Conservation (phyloP, 1,140 invertebrate genomes). For the Steinernema feltiae region DNA sequence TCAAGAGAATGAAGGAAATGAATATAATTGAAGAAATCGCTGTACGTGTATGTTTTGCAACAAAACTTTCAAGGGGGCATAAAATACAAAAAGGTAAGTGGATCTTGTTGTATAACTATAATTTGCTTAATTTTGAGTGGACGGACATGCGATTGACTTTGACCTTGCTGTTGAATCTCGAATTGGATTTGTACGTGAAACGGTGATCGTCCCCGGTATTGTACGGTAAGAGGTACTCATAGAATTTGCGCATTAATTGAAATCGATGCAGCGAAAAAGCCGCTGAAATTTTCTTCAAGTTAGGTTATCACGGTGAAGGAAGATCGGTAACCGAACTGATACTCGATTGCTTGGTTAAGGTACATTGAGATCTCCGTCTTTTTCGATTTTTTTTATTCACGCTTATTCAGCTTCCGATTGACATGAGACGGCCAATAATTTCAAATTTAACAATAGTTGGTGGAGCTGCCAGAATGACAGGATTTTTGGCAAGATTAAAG, state of each 20-base stretch:
- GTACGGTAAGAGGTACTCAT: too few relatives aligned
- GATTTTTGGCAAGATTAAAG: slow-evolving; percentile 22
- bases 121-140: not conserved
- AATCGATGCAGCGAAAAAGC: slow-evolving; percentile 26
- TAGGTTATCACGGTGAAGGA: not conserved
- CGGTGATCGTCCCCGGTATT: slow-evolving; percentile 31
- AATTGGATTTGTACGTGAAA: slow-evolving; percentile 35
- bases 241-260: too few relatives aligned
- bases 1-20: slow-evolving; percentile 1
- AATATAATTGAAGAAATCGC: slow-evolving; percentile 33
- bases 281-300: slow-evolving; percentile 37
- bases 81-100: slow-evolving; percentile 21
- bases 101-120: slow-evolving; percentile 16
- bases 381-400: slow-evolving; percentile 2
- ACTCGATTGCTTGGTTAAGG: slow-evolving; percentile 31
- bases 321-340: slow-evolving; percentile 37
- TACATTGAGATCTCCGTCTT: slow-evolving; percentile 11
- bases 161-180: slow-evolving; percentile 23
- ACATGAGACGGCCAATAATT: slow-evolving; percentile 33
- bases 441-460: slow-evolving; percentile 34
- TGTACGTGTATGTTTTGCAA: slow-evolving; percentile 36
- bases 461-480: slow-evolving; percentile 36
- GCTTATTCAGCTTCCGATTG: slow-evolving; percentile 39
- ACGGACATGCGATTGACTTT: not conserved
- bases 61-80: slow-evolving; percentile 28